These are phyloP conservation scores for Chrysogorgia sp. DNA, from an alignment of 92 coral and sea anemone species.

Conservation along the genomic window DNA sequence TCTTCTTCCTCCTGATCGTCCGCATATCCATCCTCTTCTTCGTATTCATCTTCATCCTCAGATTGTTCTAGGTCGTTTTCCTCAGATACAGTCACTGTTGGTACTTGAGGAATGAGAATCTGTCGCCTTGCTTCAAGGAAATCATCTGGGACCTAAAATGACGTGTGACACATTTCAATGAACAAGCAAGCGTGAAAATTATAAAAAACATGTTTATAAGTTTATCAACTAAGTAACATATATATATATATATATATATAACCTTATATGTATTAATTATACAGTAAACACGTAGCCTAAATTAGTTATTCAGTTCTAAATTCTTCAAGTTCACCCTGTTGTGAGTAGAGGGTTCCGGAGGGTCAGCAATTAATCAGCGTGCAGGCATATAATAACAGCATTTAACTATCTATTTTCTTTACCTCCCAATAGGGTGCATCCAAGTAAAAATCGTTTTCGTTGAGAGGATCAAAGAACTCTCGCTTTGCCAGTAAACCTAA, in stretches of 20 bases:
- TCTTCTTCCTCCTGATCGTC: conserved; percentile 16
- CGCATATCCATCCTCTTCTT: background rate
- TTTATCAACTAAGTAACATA: too few species aligned
- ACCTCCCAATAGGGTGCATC: conserved; percentile 93
- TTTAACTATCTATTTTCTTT: conserved; percentile 44
- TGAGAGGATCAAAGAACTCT: conserved; percentile 82
- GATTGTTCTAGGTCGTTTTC: background rate
- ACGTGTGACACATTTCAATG: too few species aligned
- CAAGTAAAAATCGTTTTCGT: conserved; percentile 73
- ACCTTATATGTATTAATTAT: too few species aligned
- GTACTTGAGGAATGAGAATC: conserved; percentile 38
- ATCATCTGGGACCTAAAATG: conserved; percentile 86
- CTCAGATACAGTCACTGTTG: conserved; percentile 19
- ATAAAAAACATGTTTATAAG: too few species aligned
- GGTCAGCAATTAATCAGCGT: too few species aligned
- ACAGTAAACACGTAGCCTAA: too few species aligned
- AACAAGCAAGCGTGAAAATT: too few species aligned
- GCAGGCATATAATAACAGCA: too few species aligned
- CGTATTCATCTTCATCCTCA: conserved; percentile 23
- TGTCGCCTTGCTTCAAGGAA: conserved; percentile 35
- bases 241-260: too few species aligned
- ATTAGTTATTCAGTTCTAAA: too few species aligned
- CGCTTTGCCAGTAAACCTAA: conserved; percentile 74
- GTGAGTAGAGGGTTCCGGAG: too few species aligned
- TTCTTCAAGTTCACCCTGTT: too few species aligned